Percentiles rank a stretch among this genome's conserved stretches.
Conservation (phyloP, 2,888 invertebrate genomes). For the Abrostola triplasia region DNA sequence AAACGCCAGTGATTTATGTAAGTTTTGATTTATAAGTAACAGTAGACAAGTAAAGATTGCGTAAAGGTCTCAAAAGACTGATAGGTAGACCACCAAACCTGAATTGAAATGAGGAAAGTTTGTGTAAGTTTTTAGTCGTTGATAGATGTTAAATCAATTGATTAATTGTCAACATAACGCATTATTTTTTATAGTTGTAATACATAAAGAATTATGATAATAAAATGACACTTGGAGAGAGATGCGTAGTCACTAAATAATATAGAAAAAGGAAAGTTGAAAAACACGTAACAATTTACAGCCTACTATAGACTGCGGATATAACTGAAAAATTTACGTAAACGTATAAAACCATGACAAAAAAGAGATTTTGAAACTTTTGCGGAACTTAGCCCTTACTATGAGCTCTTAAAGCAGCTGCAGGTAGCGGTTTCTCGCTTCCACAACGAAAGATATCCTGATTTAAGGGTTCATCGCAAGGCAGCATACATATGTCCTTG, state of each 20-base stretch:
- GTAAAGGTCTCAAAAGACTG: slow-evolving; percentile 5
- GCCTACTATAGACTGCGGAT: background rate
- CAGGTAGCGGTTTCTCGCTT: background rate
- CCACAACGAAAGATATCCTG: too few species aligned
- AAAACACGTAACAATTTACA: background rate
- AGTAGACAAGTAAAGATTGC: slow-evolving; percentile 4
- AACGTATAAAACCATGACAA: slow-evolving; percentile 15
- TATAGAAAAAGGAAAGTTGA: background rate
- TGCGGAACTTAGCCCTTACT: slow-evolving; percentile 35
- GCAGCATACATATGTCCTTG: too few species aligned
- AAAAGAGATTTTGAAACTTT: slow-evolving; percentile 43
- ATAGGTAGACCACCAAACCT: background rate
- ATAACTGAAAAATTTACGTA: slow-evolving; percentile 16
- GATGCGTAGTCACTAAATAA: too few species aligned
- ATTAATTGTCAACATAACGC: too few species aligned
- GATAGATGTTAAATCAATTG: too few species aligned
- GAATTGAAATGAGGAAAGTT: slow-evolving; percentile 20
- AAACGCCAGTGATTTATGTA: slow-evolving; percentile 22
- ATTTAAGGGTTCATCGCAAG: too few species aligned
- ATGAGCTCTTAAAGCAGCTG: background rate
- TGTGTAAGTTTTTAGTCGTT: background rate
- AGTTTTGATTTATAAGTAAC: slow-evolving; percentile 20
- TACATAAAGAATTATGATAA: too few species aligned
- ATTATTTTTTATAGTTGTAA: too few species aligned
- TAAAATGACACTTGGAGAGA: too few species aligned